Base-by-base conservation (phyloP, 2,797 vertebrate genomes). In the Diplodus puntazzo region DNA sequence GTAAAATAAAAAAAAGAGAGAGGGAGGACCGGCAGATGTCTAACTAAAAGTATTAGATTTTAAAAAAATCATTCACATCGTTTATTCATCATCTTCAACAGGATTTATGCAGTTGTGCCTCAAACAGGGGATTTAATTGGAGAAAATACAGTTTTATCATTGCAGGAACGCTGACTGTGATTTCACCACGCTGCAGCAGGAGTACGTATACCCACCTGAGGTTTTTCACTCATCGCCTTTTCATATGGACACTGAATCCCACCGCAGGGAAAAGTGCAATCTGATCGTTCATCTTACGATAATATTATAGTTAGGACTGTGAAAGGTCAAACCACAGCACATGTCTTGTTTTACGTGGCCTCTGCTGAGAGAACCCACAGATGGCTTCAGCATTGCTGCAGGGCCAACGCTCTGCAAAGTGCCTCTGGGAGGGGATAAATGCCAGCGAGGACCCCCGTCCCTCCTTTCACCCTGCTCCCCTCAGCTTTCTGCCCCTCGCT, bases 281-380 rank as follows among this genome's bases (percentile, higher is more conserved):
- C 84, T 5, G 88, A 95, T 87, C 90, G 45, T 84, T 86, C 82
- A 76, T 90, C 90, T 92, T 95, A 95, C 94, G 93, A 96, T 95
- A 95, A 96, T 95, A 95, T 96, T 95, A 95, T 94, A 95, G 94
- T 95, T 94, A 92, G 92, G 93, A 87, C 89, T 90, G 88, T 75
- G 89, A 96, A 95, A 96, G 95, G 94, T 96, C 95, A 96, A 86
- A 90, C 91, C 91, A 48, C 92, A 92, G 91, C 88, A 85, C 88
- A 89, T 69, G 88, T 91, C 91, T 92, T 92, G 90, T 89, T 93
- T 94, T 94, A 93, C 92, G 80, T 64, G 83, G 88, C 84, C 88
- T 89, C 85, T 85, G 85, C 91, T 92, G 89, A 77, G 82, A 87
- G 90, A 76, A 80, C 87, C 81, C 84, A 88, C 92, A 89, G 89